Percentiles rank a stretch among this genome's conserved stretches.
Conservation (phyloP, 2,113 vertebrate genomes). For the Gopherus evgoodei region DNA sequence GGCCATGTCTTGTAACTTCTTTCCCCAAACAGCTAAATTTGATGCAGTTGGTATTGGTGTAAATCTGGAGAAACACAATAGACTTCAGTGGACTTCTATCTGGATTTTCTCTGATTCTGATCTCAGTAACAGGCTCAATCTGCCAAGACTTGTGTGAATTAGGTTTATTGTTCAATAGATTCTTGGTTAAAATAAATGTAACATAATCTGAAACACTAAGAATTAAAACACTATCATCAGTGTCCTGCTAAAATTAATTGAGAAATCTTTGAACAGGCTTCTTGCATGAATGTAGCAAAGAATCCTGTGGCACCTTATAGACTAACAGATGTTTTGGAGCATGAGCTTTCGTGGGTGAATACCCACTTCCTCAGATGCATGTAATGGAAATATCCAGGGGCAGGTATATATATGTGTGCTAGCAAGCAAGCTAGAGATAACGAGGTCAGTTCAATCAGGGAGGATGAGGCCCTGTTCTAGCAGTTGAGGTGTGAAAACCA, state of each 20-base stretch:
- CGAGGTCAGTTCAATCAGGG: too few relatives aligned
- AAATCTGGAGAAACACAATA: background rate
- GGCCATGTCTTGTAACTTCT: constrained; percentile 40
- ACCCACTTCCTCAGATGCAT: too few relatives aligned
- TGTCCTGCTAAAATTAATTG: constrained; percentile 5
- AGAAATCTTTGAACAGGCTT: constrained; percentile 11
- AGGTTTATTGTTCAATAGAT: constrained; percentile 33
- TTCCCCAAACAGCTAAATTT: background rate
- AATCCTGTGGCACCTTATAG: too few relatives aligned
- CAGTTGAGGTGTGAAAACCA: too few relatives aligned
- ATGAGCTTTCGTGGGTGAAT: too few relatives aligned
- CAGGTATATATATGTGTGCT: too few relatives aligned
- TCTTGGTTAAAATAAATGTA: constrained; percentile 21
- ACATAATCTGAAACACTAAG: background rate
- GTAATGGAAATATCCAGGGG: too few relatives aligned
- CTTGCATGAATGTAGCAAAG: background rate
- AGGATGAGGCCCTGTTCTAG: too few relatives aligned
- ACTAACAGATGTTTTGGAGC: too few relatives aligned
- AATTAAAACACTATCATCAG: background rate
- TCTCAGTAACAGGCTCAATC: background rate
- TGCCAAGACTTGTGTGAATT: background rate
- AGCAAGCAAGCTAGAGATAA: too few relatives aligned
- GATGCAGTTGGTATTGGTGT: background rate
- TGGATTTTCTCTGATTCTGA: background rate
- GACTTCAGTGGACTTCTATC: background rate